These are phyloP conservation scores for Corella eumyota DNA, from an alignment of 23 tunicate species.

Conservation along the genomic window DNA sequence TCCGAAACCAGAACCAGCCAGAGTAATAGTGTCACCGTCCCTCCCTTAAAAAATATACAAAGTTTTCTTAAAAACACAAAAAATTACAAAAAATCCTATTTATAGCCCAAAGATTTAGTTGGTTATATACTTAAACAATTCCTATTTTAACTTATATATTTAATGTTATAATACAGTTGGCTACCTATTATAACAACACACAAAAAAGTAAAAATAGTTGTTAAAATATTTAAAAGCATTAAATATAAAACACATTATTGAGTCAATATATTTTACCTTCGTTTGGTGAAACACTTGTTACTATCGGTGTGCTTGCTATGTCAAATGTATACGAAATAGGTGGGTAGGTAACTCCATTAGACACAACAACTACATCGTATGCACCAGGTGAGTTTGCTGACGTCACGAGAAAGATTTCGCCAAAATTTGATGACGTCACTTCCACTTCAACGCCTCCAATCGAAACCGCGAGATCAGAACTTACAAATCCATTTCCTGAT, in stretches of 20 bases:
- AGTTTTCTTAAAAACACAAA: too few species aligned
- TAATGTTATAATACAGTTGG: background rate
- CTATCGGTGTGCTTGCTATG: constrained; percentile 26
- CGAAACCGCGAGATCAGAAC: constrained; percentile 9
- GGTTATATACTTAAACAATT: too few species aligned
- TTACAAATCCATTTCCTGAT: constrained; percentile 71
- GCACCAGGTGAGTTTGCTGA: constrained; percentile 8
- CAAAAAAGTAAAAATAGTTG: too few species aligned
- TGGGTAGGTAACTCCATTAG: constrained; percentile 13
- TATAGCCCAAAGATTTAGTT: too few species aligned
- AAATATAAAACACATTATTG: background rate
- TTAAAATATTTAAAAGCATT: background rate
- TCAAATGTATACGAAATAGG: constrained; percentile 8
- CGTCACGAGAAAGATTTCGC: constrained; percentile 13
- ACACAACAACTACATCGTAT: constrained; percentile 7
- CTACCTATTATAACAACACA: too few species aligned
- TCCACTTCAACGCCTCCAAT: constrained; percentile 30
- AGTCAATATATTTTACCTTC: constrained; percentile 14
- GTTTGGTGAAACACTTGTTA: constrained; percentile 24
- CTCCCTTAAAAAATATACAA: constrained; percentile 9
- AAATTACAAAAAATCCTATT: too few species aligned
- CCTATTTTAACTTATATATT: background rate
- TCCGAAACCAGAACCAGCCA: constrained; percentile 37
- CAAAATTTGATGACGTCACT: constrained; percentile 6
- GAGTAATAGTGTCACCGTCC: constrained; percentile 20